Conservation (phyloP, 2,797 vertebrate species). For the Caiman crocodilus region DNA sequence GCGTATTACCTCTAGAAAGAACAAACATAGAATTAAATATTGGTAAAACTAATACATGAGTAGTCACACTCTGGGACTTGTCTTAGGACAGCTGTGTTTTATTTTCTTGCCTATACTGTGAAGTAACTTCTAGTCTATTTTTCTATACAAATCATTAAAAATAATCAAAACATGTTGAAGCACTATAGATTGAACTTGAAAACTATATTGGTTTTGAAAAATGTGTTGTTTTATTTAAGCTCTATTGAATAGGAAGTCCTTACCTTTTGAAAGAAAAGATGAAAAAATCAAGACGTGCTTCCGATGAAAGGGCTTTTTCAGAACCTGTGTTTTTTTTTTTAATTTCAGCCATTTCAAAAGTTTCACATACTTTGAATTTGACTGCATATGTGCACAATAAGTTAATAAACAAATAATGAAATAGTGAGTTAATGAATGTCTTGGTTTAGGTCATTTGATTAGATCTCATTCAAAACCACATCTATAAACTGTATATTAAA, state of each 20-base stretch:
- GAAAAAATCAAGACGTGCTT: background rate
- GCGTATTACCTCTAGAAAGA: background rate
- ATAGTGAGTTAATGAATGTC: background rate
- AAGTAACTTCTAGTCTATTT: background rate
- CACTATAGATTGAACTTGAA: background rate
- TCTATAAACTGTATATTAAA: background rate
- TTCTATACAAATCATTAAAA: background rate
- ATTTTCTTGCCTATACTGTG: background rate
- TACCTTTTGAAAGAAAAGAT: background rate
- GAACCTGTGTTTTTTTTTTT: background rate
- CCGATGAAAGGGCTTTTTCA: background rate
- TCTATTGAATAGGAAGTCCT: background rate
- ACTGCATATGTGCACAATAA: background rate
- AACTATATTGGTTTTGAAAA: background rate
- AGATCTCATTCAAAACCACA: background rate
- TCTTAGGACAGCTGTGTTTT: background rate
- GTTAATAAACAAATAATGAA: background rate
- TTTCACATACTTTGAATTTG: background rate
- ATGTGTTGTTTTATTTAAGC: background rate
- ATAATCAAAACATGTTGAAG: background rate
- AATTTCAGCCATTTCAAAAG: background rate
- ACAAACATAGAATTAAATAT: background rate
- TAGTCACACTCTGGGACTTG: background rate
- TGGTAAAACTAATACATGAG: background rate
- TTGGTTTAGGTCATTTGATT: slow-evolving; percentile 4